Percentiles rank a stretch among this genome's conserved stretches.
These are phyloP conservation scores for Cheilosia scutellata DNA, from an alignment of 2,888 invertebrate species.

Conservation along the genomic window DNA sequence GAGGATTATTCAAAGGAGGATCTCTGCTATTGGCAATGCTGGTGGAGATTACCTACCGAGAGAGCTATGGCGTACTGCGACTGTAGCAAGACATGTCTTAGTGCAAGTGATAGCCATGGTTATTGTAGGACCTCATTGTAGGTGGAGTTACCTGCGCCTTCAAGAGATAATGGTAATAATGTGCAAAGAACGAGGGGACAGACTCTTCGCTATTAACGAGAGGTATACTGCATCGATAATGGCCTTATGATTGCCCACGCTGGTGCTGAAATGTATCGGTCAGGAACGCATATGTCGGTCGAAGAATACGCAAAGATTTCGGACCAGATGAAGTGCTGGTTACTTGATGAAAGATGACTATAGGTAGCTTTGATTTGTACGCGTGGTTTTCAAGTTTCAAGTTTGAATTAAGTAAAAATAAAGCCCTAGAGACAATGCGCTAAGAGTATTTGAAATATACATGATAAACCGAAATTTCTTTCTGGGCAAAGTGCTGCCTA, in stretches of 20 bases:
- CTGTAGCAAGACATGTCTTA: slow-evolving; percentile 80
- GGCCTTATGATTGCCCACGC: slow-evolving; percentile 99
- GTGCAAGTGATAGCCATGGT: slow-evolving; percentile 77
- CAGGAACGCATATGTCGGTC: slow-evolving; percentile 92
- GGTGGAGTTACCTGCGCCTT: slow-evolving; percentile 97
- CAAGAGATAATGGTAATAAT: slow-evolving; percentile 98
- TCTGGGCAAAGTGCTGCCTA: too few species aligned
- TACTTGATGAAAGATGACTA: slow-evolving; percentile 90
- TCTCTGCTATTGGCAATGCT: slow-evolving; percentile 99
- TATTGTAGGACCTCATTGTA: slow-evolving; percentile 92
- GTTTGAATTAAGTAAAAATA: too few species aligned
- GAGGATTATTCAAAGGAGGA: slow-evolving; percentile 95
- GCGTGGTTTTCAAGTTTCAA: too few species aligned
- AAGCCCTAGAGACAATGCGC: too few species aligned
- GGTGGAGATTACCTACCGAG: slow-evolving; percentile 97
- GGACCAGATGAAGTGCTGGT: slow-evolving; percentile 96
- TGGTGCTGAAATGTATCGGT: slow-evolving; percentile 93
- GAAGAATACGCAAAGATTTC: slow-evolving; percentile 95
- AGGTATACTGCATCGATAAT: slow-evolving; percentile 99
- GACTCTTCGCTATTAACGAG: slow-evolving; percentile 97
- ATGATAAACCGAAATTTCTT: too few species aligned
- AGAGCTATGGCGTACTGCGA: slow-evolving; percentile 99
- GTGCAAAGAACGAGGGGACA: slow-evolving; percentile 95
- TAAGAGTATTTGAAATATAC: too few species aligned
- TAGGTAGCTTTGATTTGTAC: slow-evolving; percentile 62